Conservation (phyloP, 92 coral and sea anemone genomes). For the Scolanthus callimorphus region DNA sequence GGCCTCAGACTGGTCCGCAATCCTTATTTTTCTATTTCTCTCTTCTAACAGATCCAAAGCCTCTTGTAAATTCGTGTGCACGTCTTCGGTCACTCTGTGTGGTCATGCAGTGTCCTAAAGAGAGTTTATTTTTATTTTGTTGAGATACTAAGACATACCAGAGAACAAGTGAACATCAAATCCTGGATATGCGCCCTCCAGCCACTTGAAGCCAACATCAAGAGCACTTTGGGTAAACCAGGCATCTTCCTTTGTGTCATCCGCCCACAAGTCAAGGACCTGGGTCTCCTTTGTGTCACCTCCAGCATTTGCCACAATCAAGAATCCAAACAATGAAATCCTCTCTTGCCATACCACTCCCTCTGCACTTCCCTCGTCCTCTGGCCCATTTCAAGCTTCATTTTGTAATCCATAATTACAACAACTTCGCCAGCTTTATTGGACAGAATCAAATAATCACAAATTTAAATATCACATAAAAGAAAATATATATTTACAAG, state of each 20-base stretch:
- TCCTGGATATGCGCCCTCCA: slow-evolving; percentile 11
- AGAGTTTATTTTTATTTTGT: too few species aligned
- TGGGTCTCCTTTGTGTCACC: neutral
- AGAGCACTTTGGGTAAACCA: too few species aligned
- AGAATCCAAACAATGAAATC: slow-evolving; percentile 43
- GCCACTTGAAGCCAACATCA: slow-evolving; percentile 23
- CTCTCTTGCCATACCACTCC: slow-evolving; percentile 56
- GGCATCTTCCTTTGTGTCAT: slow-evolving; percentile 26
- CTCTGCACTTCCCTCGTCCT: slow-evolving; percentile 31
- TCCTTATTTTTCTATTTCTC: too few species aligned
- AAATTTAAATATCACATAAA: too few species aligned
- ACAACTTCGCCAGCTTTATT: slow-evolving; percentile 27
- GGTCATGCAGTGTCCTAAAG: too few species aligned
- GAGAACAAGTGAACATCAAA: slow-evolving; percentile 15
- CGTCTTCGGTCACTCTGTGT: too few species aligned
- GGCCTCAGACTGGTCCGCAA: too few species aligned
- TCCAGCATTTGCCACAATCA: slow-evolving; percentile 13
- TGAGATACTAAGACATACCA: neutral
- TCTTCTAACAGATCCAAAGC: too few species aligned
- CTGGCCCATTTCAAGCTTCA: slow-evolving; percentile 42
- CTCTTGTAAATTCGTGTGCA: too few species aligned
- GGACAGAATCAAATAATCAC: too few species aligned
- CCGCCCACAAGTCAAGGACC: slow-evolving; percentile 20
- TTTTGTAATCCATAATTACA: slow-evolving; percentile 32
- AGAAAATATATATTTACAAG: too few species aligned